A percentile compares a stretch with the other conserved stretches of the same genome.
These are phyloP conservation scores for Microplitis manilae DNA, from an alignment of 2,888 invertebrate species.

Conservation along the genomic window DNA sequence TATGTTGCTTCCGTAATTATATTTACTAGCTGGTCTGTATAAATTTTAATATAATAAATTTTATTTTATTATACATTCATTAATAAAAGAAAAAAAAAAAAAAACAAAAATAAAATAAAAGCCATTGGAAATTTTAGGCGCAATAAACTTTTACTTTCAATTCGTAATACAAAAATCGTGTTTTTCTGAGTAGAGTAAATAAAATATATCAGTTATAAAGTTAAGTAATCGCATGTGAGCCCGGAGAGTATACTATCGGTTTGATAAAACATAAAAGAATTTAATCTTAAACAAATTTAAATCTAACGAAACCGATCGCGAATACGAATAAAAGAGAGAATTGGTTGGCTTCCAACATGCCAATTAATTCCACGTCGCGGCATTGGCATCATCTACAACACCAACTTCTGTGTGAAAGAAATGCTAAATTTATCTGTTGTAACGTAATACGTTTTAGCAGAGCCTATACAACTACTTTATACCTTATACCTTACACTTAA, in stretches of 20 bases:
- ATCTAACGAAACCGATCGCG: background rate
- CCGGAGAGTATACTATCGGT: constrained; percentile 13
- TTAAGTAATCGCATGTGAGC: too few relatives aligned
- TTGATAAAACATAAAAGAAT: constrained; percentile 37
- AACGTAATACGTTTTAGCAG: constrained; percentile 64
- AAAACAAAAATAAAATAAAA: too few relatives aligned
- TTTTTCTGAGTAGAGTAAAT: too few relatives aligned
- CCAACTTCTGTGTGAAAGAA: constrained; percentile 66
- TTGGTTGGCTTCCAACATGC: constrained; percentile 65
- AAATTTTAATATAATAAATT: constrained; percentile 30
- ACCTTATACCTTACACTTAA: constrained; percentile 14
- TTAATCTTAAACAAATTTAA: constrained; percentile 1
- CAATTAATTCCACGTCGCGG: constrained; percentile 68
- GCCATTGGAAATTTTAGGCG: too few relatives aligned
- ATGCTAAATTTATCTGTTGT: constrained; percentile 70
- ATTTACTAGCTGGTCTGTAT: constrained; percentile 50
- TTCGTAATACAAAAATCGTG: too few relatives aligned
- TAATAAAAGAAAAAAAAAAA: too few relatives aligned
- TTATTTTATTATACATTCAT: constrained; percentile 4
- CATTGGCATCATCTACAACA: constrained; percentile 67
- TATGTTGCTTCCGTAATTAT: constrained; percentile 55
- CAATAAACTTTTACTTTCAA: too few relatives aligned
- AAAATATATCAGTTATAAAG: too few relatives aligned
- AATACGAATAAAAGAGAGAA: constrained; percentile 46
- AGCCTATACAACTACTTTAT: background rate